A percentile compares a stretch with the other conserved stretches of the same genome.
Conservation (phyloP, 1,140 invertebrate species). For the Subanguina moxae region DNA sequence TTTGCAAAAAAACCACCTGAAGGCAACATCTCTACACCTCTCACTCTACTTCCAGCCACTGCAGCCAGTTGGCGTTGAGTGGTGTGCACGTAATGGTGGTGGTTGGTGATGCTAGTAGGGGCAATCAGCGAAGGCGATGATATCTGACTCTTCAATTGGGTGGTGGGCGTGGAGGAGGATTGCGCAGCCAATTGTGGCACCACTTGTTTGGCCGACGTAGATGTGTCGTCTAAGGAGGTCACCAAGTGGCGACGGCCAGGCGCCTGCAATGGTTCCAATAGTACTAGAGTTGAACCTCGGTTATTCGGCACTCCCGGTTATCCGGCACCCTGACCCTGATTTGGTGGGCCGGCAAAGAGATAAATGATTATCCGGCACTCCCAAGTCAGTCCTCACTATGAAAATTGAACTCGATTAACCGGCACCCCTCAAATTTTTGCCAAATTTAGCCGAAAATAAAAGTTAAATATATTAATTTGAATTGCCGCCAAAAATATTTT, state of each 20-base stretch:
- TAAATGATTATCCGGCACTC: too few species aligned
- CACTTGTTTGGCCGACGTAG: not conserved
- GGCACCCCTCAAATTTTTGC: too few species aligned
- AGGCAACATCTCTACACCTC: conserved; percentile 40
- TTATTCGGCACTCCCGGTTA: too few species aligned
- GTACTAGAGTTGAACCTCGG: too few species aligned
- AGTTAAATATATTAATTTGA: too few species aligned
- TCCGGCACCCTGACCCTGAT: too few species aligned
- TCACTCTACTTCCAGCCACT: conserved; percentile 24
- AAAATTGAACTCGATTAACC: too few species aligned
- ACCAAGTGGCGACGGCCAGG: not conserved
- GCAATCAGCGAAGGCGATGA: not conserved
- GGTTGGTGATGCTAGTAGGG: not conserved
- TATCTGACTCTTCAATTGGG: not conserved
- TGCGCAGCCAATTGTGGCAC: conserved; percentile 10
- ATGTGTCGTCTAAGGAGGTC: not conserved
- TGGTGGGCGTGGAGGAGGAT: conserved; percentile 6
- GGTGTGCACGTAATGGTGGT: conserved; percentile 37
- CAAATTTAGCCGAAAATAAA: too few species aligned
- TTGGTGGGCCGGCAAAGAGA: too few species aligned
- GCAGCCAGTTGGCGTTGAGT: conserved; percentile 33
- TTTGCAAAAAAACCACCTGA: not conserved
- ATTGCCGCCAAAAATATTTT: too few species aligned
- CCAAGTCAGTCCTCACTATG: too few species aligned
- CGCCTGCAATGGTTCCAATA: too few species aligned